Evolutionary conservation across 2,797 vertebrate species (phyloP).

Genomic region (Lacerta agilis): DNA sequence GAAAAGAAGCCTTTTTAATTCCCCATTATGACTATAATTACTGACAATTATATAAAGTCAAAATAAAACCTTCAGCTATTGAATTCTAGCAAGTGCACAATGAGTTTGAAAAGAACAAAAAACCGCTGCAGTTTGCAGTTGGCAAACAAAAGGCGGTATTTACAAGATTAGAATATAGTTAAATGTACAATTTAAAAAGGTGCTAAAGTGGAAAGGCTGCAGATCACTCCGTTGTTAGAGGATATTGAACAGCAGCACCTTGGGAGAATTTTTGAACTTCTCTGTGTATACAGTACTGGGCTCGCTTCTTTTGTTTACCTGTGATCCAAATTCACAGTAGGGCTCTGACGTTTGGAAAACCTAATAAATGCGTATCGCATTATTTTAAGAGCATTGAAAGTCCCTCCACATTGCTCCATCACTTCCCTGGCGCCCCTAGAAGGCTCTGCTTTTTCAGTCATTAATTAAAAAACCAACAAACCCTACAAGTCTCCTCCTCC

Average conservation of each 20-base stretch:
- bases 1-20: background rate
- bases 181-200: background rate
- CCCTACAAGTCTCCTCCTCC: background rate
- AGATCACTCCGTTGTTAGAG: too few species aligned
- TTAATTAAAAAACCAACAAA: background rate
- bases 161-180: background rate
- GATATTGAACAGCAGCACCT: background rate
- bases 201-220: background rate
- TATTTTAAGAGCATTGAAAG: background rate
- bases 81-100: background rate
- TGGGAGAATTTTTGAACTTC: background rate
- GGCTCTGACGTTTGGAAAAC: background rate
- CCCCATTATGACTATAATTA: constrained; percentile 27
- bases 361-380: background rate
- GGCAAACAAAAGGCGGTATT: constrained; percentile 23
- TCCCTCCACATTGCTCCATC: background rate
- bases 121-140: background rate
- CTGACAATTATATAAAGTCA: background rate
- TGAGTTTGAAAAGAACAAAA: background rate
- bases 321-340: background rate
- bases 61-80: constrained; percentile 18
- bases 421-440: background rate
- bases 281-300: too few species aligned
- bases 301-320: too few species aligned
- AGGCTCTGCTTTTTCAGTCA: background rate